A percentile compares a stretch with the other conserved stretches of the same genome.
Evolutionary conservation across 2,797 vertebrate species (phyloP).

Genomic region (Argya squamiceps): DNA sequence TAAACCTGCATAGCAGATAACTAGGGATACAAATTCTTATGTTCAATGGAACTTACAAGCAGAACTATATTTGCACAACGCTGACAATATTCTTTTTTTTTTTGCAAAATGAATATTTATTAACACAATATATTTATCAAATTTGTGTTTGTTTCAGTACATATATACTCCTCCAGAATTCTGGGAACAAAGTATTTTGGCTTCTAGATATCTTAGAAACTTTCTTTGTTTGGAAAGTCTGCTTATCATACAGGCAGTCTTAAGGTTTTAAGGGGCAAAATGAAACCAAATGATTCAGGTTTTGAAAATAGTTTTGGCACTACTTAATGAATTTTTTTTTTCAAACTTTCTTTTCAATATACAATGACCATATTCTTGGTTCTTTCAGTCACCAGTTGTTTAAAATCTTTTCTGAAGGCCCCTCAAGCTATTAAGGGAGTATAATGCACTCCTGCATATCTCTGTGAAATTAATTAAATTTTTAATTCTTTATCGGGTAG

Average conservation of each 20-base stretch:
- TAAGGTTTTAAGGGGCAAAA: neutral
- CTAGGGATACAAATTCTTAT: neutral
- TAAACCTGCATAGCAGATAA: neutral
- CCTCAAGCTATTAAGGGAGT: neutral
- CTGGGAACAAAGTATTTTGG: neutral
- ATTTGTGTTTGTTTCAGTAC: neutral
- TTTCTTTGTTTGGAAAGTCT: neutral
- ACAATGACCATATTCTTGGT: neutral
- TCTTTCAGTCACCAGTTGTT: neutral
- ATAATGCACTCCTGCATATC: neutral
- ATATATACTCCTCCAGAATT: neutral
- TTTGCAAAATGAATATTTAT: neutral
- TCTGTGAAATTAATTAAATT: neutral
- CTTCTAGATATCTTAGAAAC: neutral
- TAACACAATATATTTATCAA: neutral
- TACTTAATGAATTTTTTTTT: neutral
- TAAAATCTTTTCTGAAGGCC: neutral
- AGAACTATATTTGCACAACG: neutral
- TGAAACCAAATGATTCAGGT: neutral
- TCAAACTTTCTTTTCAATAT: neutral
- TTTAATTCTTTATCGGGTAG: neutral
- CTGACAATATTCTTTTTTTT: neutral
- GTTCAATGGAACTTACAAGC: neutral
- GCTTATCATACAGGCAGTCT: neutral
- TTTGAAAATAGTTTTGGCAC: neutral